These are phyloP conservation scores for Aythya fuligula DNA, from an alignment of 2,797 vertebrate species.

Conservation along the genomic window DNA sequence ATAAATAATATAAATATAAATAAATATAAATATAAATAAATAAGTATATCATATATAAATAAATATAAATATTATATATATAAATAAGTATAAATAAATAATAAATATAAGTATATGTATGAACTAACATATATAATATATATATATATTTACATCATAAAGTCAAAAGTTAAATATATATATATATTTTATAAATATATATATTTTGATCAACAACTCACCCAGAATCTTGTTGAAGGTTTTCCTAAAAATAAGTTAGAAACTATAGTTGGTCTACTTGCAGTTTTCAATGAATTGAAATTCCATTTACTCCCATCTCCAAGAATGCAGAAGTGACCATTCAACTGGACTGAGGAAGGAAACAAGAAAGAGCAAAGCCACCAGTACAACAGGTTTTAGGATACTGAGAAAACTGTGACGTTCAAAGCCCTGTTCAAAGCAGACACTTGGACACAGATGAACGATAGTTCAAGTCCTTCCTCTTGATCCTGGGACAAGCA, in stretches of 20 bases:
- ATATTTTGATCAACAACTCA: not conserved
- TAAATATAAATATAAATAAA: too few relatives aligned
- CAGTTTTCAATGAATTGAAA: not conserved
- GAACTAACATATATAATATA: too few relatives aligned
- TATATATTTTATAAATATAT: too few relatives aligned
- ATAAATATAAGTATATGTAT: too few relatives aligned
- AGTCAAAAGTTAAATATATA: too few relatives aligned
- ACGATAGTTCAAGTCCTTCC: not conserved
- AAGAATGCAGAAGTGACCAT: not conserved
- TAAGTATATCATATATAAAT: too few relatives aligned
- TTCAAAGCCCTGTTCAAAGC: constrained; percentile 4
- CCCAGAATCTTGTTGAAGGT: not conserved
- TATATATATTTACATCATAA: too few relatives aligned
- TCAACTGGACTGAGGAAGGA: not conserved
- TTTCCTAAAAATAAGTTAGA: not conserved
- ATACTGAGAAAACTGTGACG: not conserved
- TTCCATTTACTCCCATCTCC: not conserved
- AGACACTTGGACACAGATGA: constrained; percentile 26
- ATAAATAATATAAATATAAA: too few relatives aligned
- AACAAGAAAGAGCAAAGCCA: not conserved
- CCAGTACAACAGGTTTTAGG: not conserved
- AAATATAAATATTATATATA: too few relatives aligned
- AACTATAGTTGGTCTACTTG: not conserved
- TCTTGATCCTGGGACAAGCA: not conserved
- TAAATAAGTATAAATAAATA: too few relatives aligned